Evolutionary conservation across 2,113 vertebrate genomes (phyloP), one percentile per base, ranked within the genome.

Genomic region (Plotosus lineatus): DNA sequence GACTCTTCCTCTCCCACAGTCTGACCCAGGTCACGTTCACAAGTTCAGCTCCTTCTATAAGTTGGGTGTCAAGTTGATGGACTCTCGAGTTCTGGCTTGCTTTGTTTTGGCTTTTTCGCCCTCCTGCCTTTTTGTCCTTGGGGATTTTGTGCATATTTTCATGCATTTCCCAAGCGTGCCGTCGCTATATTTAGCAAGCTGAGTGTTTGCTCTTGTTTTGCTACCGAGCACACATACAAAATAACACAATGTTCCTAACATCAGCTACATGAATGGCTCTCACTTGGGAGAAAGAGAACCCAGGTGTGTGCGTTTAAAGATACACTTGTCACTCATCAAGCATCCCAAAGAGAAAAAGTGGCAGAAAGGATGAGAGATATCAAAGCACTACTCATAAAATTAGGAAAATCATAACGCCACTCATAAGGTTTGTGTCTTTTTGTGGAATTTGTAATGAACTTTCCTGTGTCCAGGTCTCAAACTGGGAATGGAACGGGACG

Each of bases 401-500:
- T 19, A 63, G 36, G 21, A 33, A 75, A 75, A 26, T 78, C 33
- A 78, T 65, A 36, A 38, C 33, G 42, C 50, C 36, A 9, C 10
- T 9, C 19, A 15, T n/a, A n/a, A n/a, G n/a, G 17, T 48, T 61
- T 65, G 65, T 60, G 66, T 46, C 44, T 40, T 9, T 28, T 48
- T 21, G 6, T 63, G 58, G 58, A 65, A 78, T 50, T n/a, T 46
- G 17, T 61, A 50, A 44, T 21, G 46, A 28, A 21, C 17, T 21
- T 77, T 81, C 46, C 69, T 75, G 19, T 76, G 26, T 60, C 78
- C 65, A 99, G 97, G 96, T 92, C 92, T 99, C 69, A 99, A 99
- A 88, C 90, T 99, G 83, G 98, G 98, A 60, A 98, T 99, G 97
- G 98, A 99, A 89, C 91, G 97, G 7, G 98, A 99, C 0, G 96